Conservation (phyloP, 2,797 vertebrate species). For the Fundulus diaphanus region DNA sequence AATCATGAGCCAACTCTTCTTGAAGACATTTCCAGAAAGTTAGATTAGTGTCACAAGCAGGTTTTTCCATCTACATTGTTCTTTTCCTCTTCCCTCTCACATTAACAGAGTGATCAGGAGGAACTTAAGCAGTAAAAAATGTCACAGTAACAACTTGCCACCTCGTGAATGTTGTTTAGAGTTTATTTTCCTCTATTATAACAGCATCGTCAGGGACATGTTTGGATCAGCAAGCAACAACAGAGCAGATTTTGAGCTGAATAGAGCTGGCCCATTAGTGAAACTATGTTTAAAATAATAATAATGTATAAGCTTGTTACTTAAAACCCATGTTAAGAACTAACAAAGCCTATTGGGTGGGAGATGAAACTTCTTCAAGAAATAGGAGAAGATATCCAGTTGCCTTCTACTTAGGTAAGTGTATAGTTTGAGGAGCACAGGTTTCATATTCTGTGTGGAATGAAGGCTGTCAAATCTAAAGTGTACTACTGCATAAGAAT, state of each 20-base stretch:
- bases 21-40: too few species aligned
- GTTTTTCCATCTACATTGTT: too few species aligned
- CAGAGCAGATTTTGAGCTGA: background rate
- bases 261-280: background rate
- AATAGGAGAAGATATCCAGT: background rate
- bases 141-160: too few species aligned
- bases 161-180: too few species aligned
- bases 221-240: background rate
- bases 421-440: background rate
- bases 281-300: too few species aligned
- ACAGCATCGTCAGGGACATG: background rate
- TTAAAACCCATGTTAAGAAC: background rate
- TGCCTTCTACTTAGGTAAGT: background rate
- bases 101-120: too few species aligned
- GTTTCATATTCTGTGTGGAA: background rate
- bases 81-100: too few species aligned
- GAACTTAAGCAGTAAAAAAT: too few species aligned
- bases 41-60: too few species aligned
- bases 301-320: background rate
- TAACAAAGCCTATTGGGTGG: background rate
- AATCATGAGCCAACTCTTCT: too few species aligned
- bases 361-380: background rate
- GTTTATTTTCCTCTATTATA: too few species aligned
- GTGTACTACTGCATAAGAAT: background rate
- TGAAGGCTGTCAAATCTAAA: background rate